These are phyloP conservation scores for Calosoma granatense DNA, from an alignment of 1,140 invertebrate species.

Conservation along the genomic window DNA sequence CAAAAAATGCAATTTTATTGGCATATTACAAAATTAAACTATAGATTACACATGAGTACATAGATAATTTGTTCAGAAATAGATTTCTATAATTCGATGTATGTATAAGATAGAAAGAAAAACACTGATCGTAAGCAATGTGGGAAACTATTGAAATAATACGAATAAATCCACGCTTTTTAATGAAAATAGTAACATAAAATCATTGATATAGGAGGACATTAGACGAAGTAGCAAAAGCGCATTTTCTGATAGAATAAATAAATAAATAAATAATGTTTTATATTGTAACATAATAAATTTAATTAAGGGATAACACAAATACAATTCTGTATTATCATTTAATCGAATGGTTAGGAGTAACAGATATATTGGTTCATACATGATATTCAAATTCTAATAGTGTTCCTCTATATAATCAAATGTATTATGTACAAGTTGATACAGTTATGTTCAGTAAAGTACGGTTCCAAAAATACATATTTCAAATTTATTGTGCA, in stretches of 20 bases:
- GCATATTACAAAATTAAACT: too few species aligned
- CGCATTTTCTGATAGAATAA: background rate
- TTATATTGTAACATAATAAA: background rate
- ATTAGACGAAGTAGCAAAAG: too few species aligned
- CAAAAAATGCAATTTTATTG: too few species aligned
- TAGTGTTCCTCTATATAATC: slow-evolving; percentile 17
- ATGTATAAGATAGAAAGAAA: too few species aligned
- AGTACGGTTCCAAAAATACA: background rate
- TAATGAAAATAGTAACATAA: too few species aligned
- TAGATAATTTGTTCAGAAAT: too few species aligned
- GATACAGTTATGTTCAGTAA: background rate
- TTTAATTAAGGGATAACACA: background rate
- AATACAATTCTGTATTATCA: background rate
- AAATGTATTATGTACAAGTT: slow-evolving; percentile 17
- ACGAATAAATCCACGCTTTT: too few species aligned
- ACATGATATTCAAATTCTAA: background rate
- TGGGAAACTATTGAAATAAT: too few species aligned
- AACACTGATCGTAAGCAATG: too few species aligned
- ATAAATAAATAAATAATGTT: background rate
- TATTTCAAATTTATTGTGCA: background rate
- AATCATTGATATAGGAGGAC: too few species aligned
- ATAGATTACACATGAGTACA: too few species aligned
- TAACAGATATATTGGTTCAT: background rate
- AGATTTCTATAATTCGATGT: too few species aligned
- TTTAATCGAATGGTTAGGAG: background rate